These are phyloP conservation scores for Schizopygopsis malacanthus DNA, from an alignment of 2,797 vertebrate genomes.

Conservation along the genomic window DNA sequence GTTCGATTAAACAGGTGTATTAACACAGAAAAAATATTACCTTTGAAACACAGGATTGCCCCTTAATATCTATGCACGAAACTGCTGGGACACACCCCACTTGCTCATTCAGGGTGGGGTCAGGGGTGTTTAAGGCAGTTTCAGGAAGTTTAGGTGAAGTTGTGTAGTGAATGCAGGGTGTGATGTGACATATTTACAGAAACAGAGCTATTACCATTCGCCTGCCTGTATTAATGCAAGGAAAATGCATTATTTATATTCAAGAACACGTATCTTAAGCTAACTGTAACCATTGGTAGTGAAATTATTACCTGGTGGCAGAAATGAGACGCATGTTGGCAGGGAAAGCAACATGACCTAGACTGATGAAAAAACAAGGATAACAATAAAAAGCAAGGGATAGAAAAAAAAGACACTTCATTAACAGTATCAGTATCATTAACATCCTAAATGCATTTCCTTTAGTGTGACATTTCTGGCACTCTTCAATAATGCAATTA, in stretches of 20 bases:
- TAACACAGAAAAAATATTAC: not conserved
- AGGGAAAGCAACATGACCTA: not conserved
- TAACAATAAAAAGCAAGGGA: not conserved
- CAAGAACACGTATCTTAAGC: not conserved
- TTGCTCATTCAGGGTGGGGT: conserved; percentile 1
- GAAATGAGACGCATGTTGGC: not conserved
- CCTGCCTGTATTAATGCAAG: not conserved
- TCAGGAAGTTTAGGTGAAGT: conserved; percentile 24
- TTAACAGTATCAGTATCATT: not conserved
- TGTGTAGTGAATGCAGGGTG: conserved; percentile 51
- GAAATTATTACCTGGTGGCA: not conserved
- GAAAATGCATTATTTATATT: not conserved
- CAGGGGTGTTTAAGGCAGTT: conserved; percentile 25
- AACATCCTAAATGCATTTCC: not conserved
- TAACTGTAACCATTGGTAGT: not conserved
- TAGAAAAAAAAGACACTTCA: not conserved
- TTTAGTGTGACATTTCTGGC: not conserved
- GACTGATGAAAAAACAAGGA: not conserved
- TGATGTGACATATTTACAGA: conserved; percentile 17
- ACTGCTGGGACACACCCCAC: not conserved
- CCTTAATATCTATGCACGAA: not conserved
- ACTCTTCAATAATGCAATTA: not conserved
- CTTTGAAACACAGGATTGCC: not conserved
- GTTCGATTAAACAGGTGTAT: not conserved
- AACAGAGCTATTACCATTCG: not conserved